Base-by-base conservation (phyloP, 2,888 invertebrate genomes). In the Tetragonisca angustula region DNA sequence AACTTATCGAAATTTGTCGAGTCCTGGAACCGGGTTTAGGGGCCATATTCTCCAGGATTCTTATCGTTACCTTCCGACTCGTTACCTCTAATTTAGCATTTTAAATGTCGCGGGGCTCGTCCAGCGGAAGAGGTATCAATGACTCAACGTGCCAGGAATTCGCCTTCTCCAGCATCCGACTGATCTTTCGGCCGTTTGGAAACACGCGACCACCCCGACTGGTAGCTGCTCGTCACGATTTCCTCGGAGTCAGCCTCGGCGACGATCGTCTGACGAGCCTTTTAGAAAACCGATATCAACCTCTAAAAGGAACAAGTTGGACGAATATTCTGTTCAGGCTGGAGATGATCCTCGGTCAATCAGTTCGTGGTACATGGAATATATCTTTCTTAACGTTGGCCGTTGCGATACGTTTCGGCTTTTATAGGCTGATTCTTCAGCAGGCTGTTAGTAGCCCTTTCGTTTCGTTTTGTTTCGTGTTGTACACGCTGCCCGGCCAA, bases 61-160 rank as follows among this genome's bases (percentile, higher is more conserved):
- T 89, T 89, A 89, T 89, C 89, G 82, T 72, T 71, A 87, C 82
- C 82, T 80, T 88, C 81, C 72, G 87, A 85, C 85, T 88, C 81
- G 87, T 88, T 89, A 85, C 81, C 83, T 82, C 83, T 88, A 89
- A 89, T 90, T 90, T 88, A 90, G 83, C 87, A 75, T 85, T 84
- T 83, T 80, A 83, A 88, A 87, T 83, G 85, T 83, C 83, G 43
- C 43, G 75, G 80, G 72, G 80, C 72, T 68, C 69, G 81, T 24
- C 76, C 74, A 61, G 71, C 50, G 75, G 73, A 74, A 32, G 32
- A 32, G 4, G 56, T 85, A 82, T 83, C 87, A 87, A 83, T 89
- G 89, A 89, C 87, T 89, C 84, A 88, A 89, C 85, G 76, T 77
- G 83, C 87, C 79, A 89, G 79, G 85, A 89, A 89, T 89, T 88